Conservation (phyloP, 2,113 vertebrate genomes). For the Pelusios castaneus region DNA sequence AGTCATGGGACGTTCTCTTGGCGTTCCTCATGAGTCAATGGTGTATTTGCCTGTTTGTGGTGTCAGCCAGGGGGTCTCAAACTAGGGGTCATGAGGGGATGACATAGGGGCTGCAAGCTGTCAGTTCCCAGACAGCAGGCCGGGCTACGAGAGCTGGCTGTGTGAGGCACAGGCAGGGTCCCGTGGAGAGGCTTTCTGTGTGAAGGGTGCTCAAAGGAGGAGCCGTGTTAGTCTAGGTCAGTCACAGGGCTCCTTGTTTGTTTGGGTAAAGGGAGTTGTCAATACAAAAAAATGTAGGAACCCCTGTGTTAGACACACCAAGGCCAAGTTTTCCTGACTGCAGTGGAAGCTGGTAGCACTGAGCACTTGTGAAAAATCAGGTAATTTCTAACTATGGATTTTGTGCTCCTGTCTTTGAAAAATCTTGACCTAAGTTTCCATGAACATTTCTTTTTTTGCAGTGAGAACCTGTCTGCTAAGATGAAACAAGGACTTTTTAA, state of each 20-base stretch:
- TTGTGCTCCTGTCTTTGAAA: not conserved
- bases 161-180: too few relatives aligned
- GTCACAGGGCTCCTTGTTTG: too few relatives aligned
- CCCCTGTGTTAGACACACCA: not conserved
- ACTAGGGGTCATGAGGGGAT: too few relatives aligned
- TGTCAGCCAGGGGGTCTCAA: not conserved
- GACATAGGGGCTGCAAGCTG: too few relatives aligned
- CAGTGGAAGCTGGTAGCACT: not conserved
- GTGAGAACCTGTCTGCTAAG: not conserved
- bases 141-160: too few relatives aligned
- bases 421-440: not conserved
- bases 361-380: not conserved
- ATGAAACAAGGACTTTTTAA: not conserved
- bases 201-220: too few relatives aligned
- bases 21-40: not conserved
- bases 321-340: not conserved
- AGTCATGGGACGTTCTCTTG: not conserved
- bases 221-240: too few relatives aligned
- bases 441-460: not conserved
- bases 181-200: too few relatives aligned
- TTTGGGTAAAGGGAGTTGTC: too few relatives aligned
- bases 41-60: not conserved
- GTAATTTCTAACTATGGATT: not conserved
- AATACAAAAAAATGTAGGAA: too few relatives aligned
- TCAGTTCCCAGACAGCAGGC: too few relatives aligned